Evolutionary conservation across 2,888 invertebrate genomes (phyloP), one percentile per base, ranked within the genome.

Genomic region (Melanophora roralis): DNA sequence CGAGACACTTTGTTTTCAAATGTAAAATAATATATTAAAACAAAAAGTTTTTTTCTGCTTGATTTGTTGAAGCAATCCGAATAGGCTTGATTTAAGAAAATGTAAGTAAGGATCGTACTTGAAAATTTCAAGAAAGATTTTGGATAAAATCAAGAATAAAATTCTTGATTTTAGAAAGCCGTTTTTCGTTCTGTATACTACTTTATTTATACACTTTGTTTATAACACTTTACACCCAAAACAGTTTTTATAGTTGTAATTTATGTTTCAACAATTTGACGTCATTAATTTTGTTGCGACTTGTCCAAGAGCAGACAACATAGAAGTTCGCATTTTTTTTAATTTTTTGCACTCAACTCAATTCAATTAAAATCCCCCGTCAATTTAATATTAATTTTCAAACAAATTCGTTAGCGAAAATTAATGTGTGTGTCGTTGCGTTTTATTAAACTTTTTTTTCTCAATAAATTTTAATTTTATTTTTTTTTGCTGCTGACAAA

Each of bases 401-500:
- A 65, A 64, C 64, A 74, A 65, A 74, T 74, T 65, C 73, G 57
- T 74, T 74, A 57, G 65, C 73, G 65, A 74, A 65, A 65, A 74
- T 74, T 74, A 74, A 74, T 74, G 65, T 32, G 53, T 65, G 53
- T 65, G 49, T 57, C 19, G 73, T 74, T 49, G 34, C 32, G 40
- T 74, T 65, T 64, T 65, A 47, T 64, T 45, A 14, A 32, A 19
- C 47, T 64, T n/a, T n/a, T 65, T 16, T 64, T 47, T 57, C 14
- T 43, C 72, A n/a, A 57, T 59, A 74, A 74, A 74, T 73, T 65
- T 64, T 57, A 74, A 49, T 57, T 74, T 74, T 65, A 65, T 73
- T 45, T 62, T 57, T 27, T 27, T 3, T 27, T 27, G 27, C 6
- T 38, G 65, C 40, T 65, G 57, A 57, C 57, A 57, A 64, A 32